phyloP scores from a whole-genome alignment of 2,113 vertebrate species.

The Cyanoramphus novaezelandiae region DNA sequence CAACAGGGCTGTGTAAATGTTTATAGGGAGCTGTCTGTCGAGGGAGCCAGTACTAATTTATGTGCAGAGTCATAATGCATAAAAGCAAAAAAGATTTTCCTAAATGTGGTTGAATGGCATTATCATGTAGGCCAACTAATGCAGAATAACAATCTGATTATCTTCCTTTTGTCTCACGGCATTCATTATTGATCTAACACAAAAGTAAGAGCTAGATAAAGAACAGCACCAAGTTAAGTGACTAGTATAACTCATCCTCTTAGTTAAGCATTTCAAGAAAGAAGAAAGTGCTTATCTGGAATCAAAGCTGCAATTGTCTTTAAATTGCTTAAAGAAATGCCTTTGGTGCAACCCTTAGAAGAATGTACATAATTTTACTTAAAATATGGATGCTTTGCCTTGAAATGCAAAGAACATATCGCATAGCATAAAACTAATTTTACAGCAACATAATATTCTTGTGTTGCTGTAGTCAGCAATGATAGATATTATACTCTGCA shows the following conservation, averaged over 20 bases:
- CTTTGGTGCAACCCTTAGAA: background rate
- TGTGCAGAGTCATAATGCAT: background rate
- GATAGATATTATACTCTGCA: background rate
- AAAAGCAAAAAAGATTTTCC: conserved; percentile 29
- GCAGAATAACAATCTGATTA: conserved; percentile 40
- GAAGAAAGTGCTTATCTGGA: background rate
- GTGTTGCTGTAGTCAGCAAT: background rate
- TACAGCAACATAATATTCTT: background rate
- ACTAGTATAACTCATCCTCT: background rate
- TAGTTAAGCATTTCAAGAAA: background rate
- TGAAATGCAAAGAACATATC: background rate
- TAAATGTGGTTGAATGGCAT: conserved; percentile 18
- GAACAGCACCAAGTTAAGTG: background rate
- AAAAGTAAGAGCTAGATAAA: conserved; percentile 1
- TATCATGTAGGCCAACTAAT: background rate
- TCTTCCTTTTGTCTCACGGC: background rate
- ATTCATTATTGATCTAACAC: conserved; percentile 12
- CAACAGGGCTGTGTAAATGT: background rate
- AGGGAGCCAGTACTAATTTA: conserved; percentile 5
- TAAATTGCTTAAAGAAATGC: background rate
- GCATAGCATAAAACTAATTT: background rate
- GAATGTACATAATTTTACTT: background rate
- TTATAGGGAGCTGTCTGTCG: background rate
- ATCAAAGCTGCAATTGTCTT: background rate
- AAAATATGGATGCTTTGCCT: background rate